phyloP scores from a whole-genome alignment of 2,888 invertebrate genomes.

The Xestobium rufovillosum region DNA sequence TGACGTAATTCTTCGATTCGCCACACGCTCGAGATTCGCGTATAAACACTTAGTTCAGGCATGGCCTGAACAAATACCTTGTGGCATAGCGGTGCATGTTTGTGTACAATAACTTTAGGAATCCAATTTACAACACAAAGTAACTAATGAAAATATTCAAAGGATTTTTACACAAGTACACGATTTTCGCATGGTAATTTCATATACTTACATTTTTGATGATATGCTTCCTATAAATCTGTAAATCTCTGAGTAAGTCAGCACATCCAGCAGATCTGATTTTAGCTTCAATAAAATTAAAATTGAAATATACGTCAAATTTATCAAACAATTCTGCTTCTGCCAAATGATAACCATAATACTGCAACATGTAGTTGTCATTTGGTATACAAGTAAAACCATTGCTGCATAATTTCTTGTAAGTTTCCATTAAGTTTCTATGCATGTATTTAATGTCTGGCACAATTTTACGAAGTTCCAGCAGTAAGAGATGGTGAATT shows the following conservation, averaged over 20 bases:
- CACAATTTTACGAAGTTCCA: constrained; percentile 50
- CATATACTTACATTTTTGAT: constrained; percentile 44
- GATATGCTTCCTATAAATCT: constrained; percentile 55
- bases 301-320: constrained; percentile 58
- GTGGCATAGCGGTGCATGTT: too few relatives aligned
- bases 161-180: too few relatives aligned
- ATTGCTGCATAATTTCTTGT: constrained; percentile 45
- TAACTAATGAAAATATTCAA: too few relatives aligned
- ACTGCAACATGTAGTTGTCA: constrained; percentile 66
- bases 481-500: constrained; percentile 60
- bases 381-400: constrained; percentile 54
- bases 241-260: constrained; percentile 61
- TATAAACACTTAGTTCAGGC: too few relatives aligned
- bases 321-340: constrained; percentile 48
- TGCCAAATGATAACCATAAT: constrained; percentile 63
- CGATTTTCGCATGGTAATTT: too few relatives aligned
- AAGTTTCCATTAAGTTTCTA: constrained; percentile 51
- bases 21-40: too few relatives aligned
- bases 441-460: constrained; percentile 48
- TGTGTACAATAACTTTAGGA: too few relatives aligned
- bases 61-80: too few relatives aligned
- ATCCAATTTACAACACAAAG: too few relatives aligned
- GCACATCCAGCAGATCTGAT: constrained; percentile 58
- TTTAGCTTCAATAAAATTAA: constrained; percentile 64
- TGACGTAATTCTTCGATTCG: too few relatives aligned